Percentiles rank a stretch among this genome's conserved stretches.
These are phyloP conservation scores for Noctua fimbriata DNA, from an alignment of 2,888 invertebrate genomes.

Conservation along the genomic window DNA sequence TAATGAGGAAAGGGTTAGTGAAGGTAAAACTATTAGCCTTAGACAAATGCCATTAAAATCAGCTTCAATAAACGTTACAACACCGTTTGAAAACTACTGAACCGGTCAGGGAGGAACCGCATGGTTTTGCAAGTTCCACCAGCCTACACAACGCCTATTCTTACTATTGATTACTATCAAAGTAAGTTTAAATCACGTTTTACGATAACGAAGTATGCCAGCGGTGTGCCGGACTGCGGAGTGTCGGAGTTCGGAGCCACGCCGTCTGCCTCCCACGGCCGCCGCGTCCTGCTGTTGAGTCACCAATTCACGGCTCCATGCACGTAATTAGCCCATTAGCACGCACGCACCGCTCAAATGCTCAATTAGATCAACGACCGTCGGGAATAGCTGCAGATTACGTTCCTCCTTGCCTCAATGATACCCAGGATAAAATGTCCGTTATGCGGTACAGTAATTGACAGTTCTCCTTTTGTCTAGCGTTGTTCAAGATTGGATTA, in stretches of 20 bases:
- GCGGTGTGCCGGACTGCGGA: conserved; percentile 82
- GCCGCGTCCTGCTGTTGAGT: conserved; percentile 86
- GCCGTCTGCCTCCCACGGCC: conserved; percentile 89
- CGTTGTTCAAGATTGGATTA: conserved; percentile 60
- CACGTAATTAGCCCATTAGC: conserved; percentile 89
- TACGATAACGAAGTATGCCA: conserved; percentile 74
- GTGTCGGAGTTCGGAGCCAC: conserved; percentile 83
- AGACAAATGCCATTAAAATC: conserved; percentile 20
- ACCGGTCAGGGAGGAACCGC: conserved; percentile 10
- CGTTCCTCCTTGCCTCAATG: conserved; percentile 80
- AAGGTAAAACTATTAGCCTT: background rate
- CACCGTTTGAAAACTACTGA: conserved; percentile 11
- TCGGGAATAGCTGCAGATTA: conserved; percentile 84
- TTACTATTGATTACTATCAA: conserved; percentile 59
- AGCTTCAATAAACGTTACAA: conserved; percentile 21
- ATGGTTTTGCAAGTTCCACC: conserved; percentile 11
- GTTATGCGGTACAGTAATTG: conserved; percentile 70
- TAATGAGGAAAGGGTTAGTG: background rate
- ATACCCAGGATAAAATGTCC: conserved; percentile 77
- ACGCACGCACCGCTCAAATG: conserved; percentile 89
- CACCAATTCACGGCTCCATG: conserved; percentile 87
- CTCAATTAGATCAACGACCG: conserved; percentile 89
- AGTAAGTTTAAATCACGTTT: conserved; percentile 68
- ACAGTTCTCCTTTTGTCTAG: conserved; percentile 74
- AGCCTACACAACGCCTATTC: conserved; percentile 37